Evolutionary conservation across 2,113 vertebrate species (phyloP).

Genomic region (Seriola rivoliana): DNA sequence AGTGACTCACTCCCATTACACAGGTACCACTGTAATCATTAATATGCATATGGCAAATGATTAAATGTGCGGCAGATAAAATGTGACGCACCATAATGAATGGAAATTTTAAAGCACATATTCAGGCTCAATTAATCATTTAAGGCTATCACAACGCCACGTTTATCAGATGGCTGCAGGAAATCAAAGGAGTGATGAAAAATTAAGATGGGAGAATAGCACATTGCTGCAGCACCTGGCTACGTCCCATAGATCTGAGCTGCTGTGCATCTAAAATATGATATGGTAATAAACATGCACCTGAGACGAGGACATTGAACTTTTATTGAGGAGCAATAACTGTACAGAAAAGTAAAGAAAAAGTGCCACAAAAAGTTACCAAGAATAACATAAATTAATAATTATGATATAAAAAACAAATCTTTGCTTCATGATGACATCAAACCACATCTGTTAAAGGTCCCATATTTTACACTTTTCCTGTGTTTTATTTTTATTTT

Average conservation of each 20-base stretch:
- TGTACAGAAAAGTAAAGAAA: background rate
- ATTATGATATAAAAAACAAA: background rate
- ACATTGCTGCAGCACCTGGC: slow-evolving; percentile 34
- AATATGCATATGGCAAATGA: slow-evolving; percentile 93
- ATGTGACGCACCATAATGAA: slow-evolving; percentile 93
- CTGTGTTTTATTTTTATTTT: too few relatives aligned
- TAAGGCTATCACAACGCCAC: slow-evolving; percentile 87
- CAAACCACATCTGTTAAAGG: background rate
- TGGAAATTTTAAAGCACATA: slow-evolving; percentile 87
- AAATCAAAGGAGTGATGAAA: slow-evolving; percentile 83
- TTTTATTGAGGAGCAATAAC: slow-evolving; percentile 16
- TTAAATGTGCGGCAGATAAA: slow-evolving; percentile 91
- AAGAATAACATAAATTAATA: background rate
- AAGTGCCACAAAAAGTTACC: background rate
- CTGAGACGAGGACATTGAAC: background rate
- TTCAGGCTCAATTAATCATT: slow-evolving; percentile 95
- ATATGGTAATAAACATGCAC: slow-evolving; percentile 21
- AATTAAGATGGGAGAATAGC: slow-evolving; percentile 68
- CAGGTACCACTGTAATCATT: slow-evolving; percentile 92
- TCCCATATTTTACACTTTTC: too few relatives aligned
- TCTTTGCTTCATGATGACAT: slow-evolving; percentile 15
- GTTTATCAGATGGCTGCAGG: slow-evolving; percentile 80
- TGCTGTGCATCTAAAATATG: background rate
- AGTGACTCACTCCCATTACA: slow-evolving; percentile 82
- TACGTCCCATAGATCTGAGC: slow-evolving; percentile 28